Conservation (phyloP, 2,113 vertebrate species). For the Dipodomys spectabilis region DNA sequence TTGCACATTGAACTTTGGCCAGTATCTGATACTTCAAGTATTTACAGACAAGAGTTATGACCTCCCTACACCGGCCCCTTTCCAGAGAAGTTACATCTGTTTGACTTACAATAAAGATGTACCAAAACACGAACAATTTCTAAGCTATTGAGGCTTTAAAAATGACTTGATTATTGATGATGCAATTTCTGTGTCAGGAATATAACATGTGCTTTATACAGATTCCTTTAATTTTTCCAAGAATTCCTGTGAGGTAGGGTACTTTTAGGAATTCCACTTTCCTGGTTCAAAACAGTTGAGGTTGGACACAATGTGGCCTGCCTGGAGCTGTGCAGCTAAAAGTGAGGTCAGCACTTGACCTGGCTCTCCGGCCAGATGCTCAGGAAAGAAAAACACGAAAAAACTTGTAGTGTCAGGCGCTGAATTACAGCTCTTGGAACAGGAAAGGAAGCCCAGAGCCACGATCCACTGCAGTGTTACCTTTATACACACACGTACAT, state of each 20-base stretch:
- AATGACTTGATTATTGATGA: constrained; percentile 22
- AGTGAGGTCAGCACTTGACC: background rate
- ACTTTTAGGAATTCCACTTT: constrained; percentile 53
- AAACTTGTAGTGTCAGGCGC: background rate
- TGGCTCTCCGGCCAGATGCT: background rate
- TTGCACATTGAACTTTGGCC: background rate
- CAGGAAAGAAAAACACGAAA: background rate
- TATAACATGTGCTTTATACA: constrained; percentile 41
- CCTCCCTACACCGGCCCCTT: background rate
- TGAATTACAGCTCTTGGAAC: background rate
- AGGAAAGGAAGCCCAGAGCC: background rate
- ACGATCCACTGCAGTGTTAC: constrained; percentile 4
- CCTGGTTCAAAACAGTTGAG: background rate
- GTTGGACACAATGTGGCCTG: background rate
- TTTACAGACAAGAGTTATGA: constrained; percentile 38
- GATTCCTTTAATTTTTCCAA: constrained; percentile 32
- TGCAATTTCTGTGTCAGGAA: constrained; percentile 22
- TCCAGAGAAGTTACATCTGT: constrained; percentile 59
- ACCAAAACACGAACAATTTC: constrained; percentile 39
- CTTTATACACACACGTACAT: constrained; percentile 70
- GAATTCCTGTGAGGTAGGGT: constrained; percentile 76
- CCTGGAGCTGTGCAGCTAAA: background rate
- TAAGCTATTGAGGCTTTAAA: constrained; percentile 57
- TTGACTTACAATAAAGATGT: constrained; percentile 44
- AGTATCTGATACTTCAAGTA: background rate